Base-by-base conservation (phyloP, 2,113 vertebrate genomes). In the Urocitellus parryii region DNA sequence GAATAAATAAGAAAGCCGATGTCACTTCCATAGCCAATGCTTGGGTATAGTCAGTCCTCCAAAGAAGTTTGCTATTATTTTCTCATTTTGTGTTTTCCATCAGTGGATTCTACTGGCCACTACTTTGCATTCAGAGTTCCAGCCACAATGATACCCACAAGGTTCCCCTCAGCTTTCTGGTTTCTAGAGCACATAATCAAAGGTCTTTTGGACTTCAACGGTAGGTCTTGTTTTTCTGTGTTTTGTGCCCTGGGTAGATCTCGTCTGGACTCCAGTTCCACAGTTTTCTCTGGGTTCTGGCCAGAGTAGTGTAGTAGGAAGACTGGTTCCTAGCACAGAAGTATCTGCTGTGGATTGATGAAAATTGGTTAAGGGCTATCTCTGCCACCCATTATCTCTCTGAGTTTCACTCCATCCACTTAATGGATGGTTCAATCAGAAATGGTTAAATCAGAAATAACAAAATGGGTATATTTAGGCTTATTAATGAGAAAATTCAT, bases 231-330 rank as follows among this genome's bases (percentile, higher is more conserved):
- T 45, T 90, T 76, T 74, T 18, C 25, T 88, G 0, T 5, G 5
- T 76, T 65, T 58, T 56, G 81, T 32, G 29, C 18, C 20, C 58
- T 45, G 24, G 24, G 24, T 37, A 81, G 61, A 51, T 78, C 34
- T n/a, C 27, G 16, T 18, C 70, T 84, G 45, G 53, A 58, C 3
- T 90, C 68, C 76, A 79, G 18, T 70, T 91, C 76, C 27, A 67
- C 10, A 32, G 51, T 32, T n/a, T 88, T 79, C 4, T 12, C 68
- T 7, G 4, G 73, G 77, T 8, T 94, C 85, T 70, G 68, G 34
- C 51, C 12, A 32, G 12, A 12, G 45, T 8, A 14, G 24, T 0
- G 0, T 0, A 22, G 13, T 4, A 73, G 14, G 8, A 81, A 34
- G 67, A 32, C 45, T 3, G 10, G 25, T 37, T 67, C 17, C 0